Evolutionary conservation across 2,888 invertebrate genomes (phyloP).

Genomic region (Taphrorychus bicolor): DNA sequence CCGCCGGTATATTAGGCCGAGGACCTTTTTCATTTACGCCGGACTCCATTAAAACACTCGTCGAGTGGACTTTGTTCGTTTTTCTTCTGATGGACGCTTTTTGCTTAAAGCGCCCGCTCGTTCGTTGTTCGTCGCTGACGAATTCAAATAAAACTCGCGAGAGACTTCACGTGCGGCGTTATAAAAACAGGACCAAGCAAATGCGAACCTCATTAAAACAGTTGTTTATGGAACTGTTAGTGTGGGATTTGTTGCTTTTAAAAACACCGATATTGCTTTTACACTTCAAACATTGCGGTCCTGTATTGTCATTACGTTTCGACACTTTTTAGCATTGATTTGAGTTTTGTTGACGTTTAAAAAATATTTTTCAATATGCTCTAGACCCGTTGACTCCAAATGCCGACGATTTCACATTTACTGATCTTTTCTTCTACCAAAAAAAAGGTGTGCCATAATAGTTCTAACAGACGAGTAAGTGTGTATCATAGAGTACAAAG

Average conservation of each 20-base stretch:
- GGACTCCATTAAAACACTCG: constrained; percentile 31
- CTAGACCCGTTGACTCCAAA: too few species aligned
- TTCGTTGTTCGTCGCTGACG: neutral
- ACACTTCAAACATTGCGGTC: too few species aligned
- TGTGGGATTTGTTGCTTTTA: neutral
- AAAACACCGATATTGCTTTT: neutral
- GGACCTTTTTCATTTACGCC: constrained; percentile 34
- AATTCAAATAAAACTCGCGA: neutral
- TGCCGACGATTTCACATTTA: too few species aligned
- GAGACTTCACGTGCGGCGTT: neutral
- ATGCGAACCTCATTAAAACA: neutral
- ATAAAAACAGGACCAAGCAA: neutral
- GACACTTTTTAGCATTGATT: too few species aligned
- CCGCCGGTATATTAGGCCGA: constrained; percentile 31
- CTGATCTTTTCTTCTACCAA: too few species aligned
- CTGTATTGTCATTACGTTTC: too few species aligned
- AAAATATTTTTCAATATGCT: too few species aligned
- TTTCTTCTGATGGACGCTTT: neutral
- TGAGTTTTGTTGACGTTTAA: too few species aligned
- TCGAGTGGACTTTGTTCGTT: constrained; percentile 1
- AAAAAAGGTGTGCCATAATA: too few species aligned
- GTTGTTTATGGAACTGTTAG: neutral
- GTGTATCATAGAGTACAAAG: neutral
- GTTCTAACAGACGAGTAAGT: neutral
- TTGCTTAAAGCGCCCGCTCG: neutral